Conservation (phyloP, 2,888 invertebrate species). For the Cephus pulcher region DNA sequence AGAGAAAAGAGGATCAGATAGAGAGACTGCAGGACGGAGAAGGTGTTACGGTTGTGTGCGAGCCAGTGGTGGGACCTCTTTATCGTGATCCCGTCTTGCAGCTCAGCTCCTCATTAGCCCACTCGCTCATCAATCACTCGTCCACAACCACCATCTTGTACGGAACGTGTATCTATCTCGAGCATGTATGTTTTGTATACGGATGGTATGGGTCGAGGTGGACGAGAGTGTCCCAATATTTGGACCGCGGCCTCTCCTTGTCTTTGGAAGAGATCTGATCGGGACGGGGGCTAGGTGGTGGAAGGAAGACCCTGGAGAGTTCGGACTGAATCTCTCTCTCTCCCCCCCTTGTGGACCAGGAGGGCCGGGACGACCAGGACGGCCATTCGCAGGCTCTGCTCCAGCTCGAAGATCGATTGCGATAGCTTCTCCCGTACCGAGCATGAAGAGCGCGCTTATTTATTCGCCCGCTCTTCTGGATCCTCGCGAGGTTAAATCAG, state of each 20-base stretch:
- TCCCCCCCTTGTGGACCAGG: neutral
- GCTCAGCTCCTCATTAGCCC: slow-evolving; percentile 66
- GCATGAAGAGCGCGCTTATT: slow-evolving; percentile 9
- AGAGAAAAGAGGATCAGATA: slow-evolving; percentile 31
- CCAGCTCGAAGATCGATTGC: slow-evolving; percentile 6
- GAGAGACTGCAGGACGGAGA: slow-evolving; percentile 22
- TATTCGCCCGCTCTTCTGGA: slow-evolving; percentile 1
- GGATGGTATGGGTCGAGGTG: slow-evolving; percentile 25
- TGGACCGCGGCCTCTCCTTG: slow-evolving; percentile 44
- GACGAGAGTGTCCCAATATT: slow-evolving; percentile 59
- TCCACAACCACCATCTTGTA: slow-evolving; percentile 62
- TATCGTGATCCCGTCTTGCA: slow-evolving; percentile 65
- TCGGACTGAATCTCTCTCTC: slow-evolving; percentile 37
- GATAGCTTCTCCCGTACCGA: slow-evolving; percentile 7
- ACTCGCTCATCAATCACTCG: slow-evolving; percentile 66
- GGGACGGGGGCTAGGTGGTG: neutral
- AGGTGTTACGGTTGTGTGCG: slow-evolving; percentile 48
- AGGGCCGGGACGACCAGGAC: neutral
- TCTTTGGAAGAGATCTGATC: slow-evolving; percentile 2
- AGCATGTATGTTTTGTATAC: slow-evolving; percentile 21
- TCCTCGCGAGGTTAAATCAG: neutral
- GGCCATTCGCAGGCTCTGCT: slow-evolving; percentile 4
- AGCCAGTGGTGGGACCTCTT: slow-evolving; percentile 59
- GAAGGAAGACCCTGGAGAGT: slow-evolving; percentile 20
- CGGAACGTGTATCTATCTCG: slow-evolving; percentile 9